Evolutionary conservation across 2,113 vertebrate genomes (phyloP).

Genomic region (Bos javanicus): DNA sequence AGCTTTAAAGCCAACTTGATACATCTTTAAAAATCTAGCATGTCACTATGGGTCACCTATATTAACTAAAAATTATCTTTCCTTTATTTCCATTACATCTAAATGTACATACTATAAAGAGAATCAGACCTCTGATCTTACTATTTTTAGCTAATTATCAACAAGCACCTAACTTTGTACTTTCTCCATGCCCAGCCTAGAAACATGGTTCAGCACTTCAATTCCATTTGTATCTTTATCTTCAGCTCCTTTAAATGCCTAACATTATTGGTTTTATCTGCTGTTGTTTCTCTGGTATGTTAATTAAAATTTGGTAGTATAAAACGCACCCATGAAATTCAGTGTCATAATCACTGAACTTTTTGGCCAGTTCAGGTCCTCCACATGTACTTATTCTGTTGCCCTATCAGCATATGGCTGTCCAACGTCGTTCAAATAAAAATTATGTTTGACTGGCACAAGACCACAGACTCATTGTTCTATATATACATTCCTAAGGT

Average conservation of each 20-base stretch:
- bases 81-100: not conserved
- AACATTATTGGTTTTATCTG: not conserved
- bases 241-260: not conserved
- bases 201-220: not conserved
- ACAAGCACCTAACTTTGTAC: not conserved
- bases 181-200: not conserved
- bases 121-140: not conserved
- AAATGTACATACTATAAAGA: not conserved
- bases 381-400: not conserved
- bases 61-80: not conserved
- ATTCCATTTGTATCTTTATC: not conserved
- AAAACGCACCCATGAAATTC: not conserved
- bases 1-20: not conserved
- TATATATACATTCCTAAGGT: not conserved
- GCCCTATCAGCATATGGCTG: not conserved
- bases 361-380: not conserved
- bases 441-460: not conserved
- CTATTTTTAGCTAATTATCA: not conserved
- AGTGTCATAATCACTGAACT: not conserved
- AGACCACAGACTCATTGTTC: not conserved
- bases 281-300: not conserved
- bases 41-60: not conserved
- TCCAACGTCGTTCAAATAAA: not conserved
- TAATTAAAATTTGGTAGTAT: not conserved
- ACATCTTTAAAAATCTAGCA: not conserved